phyloP scores from a whole-genome alignment of 92 coral and sea anemone species.

The Phenganax marumi region DNA sequence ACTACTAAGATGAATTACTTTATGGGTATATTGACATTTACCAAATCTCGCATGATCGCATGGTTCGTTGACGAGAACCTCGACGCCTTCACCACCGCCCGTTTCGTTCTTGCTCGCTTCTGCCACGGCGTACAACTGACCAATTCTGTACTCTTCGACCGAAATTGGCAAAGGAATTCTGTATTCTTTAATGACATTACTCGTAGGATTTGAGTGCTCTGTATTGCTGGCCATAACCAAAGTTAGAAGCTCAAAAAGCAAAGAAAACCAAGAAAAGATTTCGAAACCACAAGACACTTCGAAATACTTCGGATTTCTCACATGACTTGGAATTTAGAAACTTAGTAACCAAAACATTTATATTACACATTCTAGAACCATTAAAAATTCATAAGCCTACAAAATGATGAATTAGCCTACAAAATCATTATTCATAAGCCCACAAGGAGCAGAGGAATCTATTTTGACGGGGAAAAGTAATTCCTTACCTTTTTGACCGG shows the following conservation, averaged over 20 bases:
- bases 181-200: conserved; percentile 62
- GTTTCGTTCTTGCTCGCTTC: conserved; percentile 98
- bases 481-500: too few relatives aligned
- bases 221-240: too few relatives aligned
- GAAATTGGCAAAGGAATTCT: conserved; percentile 81
- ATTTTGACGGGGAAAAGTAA: too few relatives aligned
- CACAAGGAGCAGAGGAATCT: too few relatives aligned
- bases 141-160: conserved; percentile 85
- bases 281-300: not conserved
- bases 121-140: conserved; percentile 86
- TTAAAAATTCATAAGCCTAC: too few relatives aligned
- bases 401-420: too few relatives aligned
- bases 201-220: too few relatives aligned
- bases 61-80: conserved; percentile 67
- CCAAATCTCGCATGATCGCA: conserved; percentile 38
- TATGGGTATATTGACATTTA: conserved; percentile 77
- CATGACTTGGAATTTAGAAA: not conserved
- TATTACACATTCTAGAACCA: too few relatives aligned
- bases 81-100: conserved; percentile 98
- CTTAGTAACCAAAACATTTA: too few relatives aligned
- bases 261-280: too few relatives aligned
- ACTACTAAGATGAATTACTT: conserved; percentile 65
- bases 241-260: too few relatives aligned
- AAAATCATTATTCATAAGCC: too few relatives aligned
- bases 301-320: conserved; percentile 2